These are phyloP conservation scores for Pseudococcus viburni DNA, from an alignment of 2,888 invertebrate genomes.

Conservation along the genomic window DNA sequence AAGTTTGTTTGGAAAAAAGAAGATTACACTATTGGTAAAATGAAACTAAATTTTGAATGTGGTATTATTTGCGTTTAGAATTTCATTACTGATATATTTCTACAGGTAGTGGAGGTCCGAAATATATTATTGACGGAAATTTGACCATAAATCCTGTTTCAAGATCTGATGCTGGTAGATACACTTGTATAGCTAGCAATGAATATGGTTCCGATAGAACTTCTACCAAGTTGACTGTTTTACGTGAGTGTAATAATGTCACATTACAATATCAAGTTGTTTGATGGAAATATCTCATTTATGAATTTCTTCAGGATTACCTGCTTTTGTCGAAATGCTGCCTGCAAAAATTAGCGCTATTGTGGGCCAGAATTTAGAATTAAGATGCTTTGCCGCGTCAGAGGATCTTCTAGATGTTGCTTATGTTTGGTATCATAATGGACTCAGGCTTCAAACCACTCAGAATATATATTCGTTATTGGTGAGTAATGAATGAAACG, in stretches of 20 bases:
- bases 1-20: slow-evolving; percentile 92
- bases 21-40: slow-evolving; percentile 77
- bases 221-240: slow-evolving; percentile 84
- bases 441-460: slow-evolving; percentile 70
- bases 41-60: too few species aligned
- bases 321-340: slow-evolving; percentile 80
- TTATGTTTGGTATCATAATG: slow-evolving; percentile 93
- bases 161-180: slow-evolving; percentile 88
- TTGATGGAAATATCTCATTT: background rate
- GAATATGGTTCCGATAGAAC: slow-evolving; percentile 90
- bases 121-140: slow-evolving; percentile 88
- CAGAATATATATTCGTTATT: slow-evolving; percentile 42
- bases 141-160: slow-evolving; percentile 88
- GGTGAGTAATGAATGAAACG: slow-evolving; percentile 45
- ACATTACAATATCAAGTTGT: background rate
- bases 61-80: background rate
- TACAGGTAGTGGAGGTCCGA: slow-evolving; percentile 82
- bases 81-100: background rate
- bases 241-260: slow-evolving; percentile 75
- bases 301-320: slow-evolving; percentile 75
- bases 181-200: slow-evolving; percentile 89
- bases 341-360: slow-evolving; percentile 79
- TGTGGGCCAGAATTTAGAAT: slow-evolving; percentile 79
- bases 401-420: slow-evolving; percentile 91
- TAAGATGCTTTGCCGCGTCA: slow-evolving; percentile 88